Percentiles rank a stretch among this genome's conserved stretches.
These are phyloP conservation scores for Eupithecia pulchellata DNA, from an alignment of 2,888 invertebrate species.

Conservation along the genomic window DNA sequence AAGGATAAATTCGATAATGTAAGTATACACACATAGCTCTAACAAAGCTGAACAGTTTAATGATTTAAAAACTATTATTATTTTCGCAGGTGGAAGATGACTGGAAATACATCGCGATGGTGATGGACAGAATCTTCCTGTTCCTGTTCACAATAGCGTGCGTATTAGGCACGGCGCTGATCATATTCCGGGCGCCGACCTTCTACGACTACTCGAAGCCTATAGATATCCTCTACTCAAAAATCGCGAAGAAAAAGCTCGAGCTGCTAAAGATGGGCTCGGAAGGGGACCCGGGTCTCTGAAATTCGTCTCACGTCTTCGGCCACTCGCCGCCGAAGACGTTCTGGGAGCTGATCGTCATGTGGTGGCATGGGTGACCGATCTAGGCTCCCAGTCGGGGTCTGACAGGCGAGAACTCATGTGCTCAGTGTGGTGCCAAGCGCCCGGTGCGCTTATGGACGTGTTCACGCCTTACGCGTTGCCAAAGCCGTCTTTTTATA, in stretches of 20 bases:
- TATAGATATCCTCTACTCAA: slow-evolving; percentile 95
- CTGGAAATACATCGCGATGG: slow-evolving; percentile 99
- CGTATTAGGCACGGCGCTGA: slow-evolving; percentile 94
- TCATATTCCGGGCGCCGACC: slow-evolving; percentile 95
- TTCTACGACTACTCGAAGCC: slow-evolving; percentile 96
- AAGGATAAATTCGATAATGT: slow-evolving; percentile 97
- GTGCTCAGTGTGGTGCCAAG: slow-evolving; percentile 82
- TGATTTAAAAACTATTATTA: slow-evolving; percentile 24
- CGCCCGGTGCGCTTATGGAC: slow-evolving; percentile 75
- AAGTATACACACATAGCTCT: slow-evolving; percentile 76
- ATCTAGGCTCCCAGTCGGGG: slow-evolving; percentile 76
- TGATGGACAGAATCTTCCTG: slow-evolving; percentile 97
- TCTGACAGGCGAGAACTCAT: slow-evolving; percentile 77
- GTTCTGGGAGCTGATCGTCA: slow-evolving; percentile 85
- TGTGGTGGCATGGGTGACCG: slow-evolving; percentile 86
- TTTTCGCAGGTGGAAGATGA: slow-evolving; percentile 94
- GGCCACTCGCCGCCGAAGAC: slow-evolving; percentile 89
- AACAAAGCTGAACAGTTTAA: background rate
- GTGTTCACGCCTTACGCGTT: slow-evolving; percentile 70
- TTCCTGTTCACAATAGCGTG: slow-evolving; percentile 98
- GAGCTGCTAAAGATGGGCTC: slow-evolving; percentile 95
- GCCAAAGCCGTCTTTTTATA: slow-evolving; percentile 82
- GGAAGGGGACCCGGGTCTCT: slow-evolving; percentile 88
- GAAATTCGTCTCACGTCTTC: slow-evolving; percentile 88
- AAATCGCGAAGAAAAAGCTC: slow-evolving; percentile 95